phyloP scores from a whole-genome alignment of 92 coral and sea anemone genomes.

The Blastomussa wellsi region DNA sequence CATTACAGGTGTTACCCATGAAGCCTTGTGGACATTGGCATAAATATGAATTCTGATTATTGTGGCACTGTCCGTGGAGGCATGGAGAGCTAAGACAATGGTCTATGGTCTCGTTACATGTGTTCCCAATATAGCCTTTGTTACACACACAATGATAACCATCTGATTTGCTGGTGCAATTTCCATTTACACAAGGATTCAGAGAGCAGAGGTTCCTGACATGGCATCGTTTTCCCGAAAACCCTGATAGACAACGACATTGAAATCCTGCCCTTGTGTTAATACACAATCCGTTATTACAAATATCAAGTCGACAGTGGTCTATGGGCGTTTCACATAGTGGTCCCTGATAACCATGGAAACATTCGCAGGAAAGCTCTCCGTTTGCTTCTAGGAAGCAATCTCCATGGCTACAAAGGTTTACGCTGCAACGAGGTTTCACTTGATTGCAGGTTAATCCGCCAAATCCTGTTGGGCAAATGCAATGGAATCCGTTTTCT shows the following conservation, averaged over 20 bases:
- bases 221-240: constrained; percentile 59
- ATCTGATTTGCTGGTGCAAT: constrained; percentile 50
- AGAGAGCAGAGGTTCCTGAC: constrained; percentile 45
- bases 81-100: constrained; percentile 68
- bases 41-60: not conserved
- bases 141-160: constrained; percentile 64
- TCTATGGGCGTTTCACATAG: constrained; percentile 27
- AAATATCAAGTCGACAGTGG: not conserved
- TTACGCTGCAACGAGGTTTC: constrained; percentile 40
- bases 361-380: constrained; percentile 49
- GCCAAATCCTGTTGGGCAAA: constrained; percentile 51
- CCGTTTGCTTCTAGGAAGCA: constrained; percentile 23
- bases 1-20: constrained; percentile 62
- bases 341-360: constrained; percentile 47
- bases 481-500: constrained; percentile 34
- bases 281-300: constrained; percentile 45
- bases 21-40: constrained; percentile 65
- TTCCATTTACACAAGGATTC: constrained; percentile 71
- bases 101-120: constrained; percentile 49
- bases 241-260: constrained; percentile 55
- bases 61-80: constrained; percentile 57
- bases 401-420: constrained; percentile 61
- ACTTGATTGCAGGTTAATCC: constrained; percentile 55
- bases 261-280: constrained; percentile 41
- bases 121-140: constrained; percentile 61